These are phyloP conservation scores for Oreochromis mossambicus DNA, from an alignment of 2,797 vertebrate species.

Conservation along the genomic window DNA sequence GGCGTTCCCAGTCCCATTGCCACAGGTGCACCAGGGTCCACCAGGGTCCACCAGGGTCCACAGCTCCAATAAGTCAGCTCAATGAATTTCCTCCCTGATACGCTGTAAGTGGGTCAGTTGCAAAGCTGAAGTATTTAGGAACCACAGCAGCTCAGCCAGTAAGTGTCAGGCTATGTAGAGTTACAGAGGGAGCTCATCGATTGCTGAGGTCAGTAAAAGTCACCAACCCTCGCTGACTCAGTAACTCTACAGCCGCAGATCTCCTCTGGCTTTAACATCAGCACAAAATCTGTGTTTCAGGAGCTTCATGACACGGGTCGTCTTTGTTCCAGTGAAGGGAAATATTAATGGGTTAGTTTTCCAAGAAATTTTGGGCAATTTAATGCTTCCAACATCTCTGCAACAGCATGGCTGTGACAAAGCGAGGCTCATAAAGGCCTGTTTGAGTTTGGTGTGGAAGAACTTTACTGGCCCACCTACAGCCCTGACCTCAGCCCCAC, in stretches of 20 bases:
- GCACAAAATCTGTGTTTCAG: not conserved
- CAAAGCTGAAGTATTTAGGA: not conserved
- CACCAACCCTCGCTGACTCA: not conserved
- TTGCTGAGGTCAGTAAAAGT: not conserved
- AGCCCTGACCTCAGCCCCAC: not conserved
- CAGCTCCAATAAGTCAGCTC: not conserved
- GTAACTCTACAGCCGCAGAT: not conserved
- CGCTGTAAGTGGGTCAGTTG: not conserved
- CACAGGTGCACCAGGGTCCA: not conserved
- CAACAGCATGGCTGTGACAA: accelerated
- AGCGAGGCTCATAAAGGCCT: not conserved
- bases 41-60: accelerated
- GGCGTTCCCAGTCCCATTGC: accelerated
- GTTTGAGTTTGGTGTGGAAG: not conserved
- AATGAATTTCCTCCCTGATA: accelerated
- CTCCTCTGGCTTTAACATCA: accelerated
- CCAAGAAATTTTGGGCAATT: not conserved
- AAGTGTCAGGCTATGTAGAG: not conserved
- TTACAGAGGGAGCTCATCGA: not conserved
- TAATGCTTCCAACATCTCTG: not conserved
- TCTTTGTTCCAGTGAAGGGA: not conserved
- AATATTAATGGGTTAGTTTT: not conserved
- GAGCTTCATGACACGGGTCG: not conserved
- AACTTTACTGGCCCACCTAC: not conserved
- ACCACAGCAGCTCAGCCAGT: not conserved